Evolutionary conservation across 2,797 vertebrate genomes (phyloP), one percentile per base, ranked within the genome.

Genomic region (Amniataba percoides): DNA sequence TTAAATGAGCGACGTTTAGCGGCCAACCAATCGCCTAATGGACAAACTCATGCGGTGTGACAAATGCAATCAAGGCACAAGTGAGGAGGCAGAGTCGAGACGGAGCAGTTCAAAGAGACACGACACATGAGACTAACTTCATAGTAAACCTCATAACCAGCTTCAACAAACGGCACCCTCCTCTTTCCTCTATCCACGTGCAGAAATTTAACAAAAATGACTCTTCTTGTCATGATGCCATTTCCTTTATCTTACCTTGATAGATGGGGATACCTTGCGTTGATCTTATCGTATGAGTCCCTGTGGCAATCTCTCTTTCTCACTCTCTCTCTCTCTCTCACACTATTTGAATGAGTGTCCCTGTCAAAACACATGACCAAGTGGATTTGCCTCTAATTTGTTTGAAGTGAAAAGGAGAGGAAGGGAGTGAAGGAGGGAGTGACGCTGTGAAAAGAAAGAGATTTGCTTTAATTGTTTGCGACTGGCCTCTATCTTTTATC

Each of bases 341-440:
- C 74, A 69, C 81, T 89, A 92, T 95, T 95, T 95, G 94, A 92
- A 91, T 92, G 88, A 81, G 77, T 81, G 81, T 87, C 82, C 87
- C 91, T 92, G 85, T 87, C 85, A 85, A 90, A 94, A 91, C 93
- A 93, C 89, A 92, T 92, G 93, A 94, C 93, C 89, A 16, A 87
- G 82, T 82, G 81, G 77, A 93, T 96, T 96, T 96, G 95, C 94
- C 76, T 96, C 90, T 94, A 88, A 96, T 96, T 96, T 96, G 95
- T 93, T 92, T 96, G 87, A 92, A 88, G 88, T 88, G 86, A 92
- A 87, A 88, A 84, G 87, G 78, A 82, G 81, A 86, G 88, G 81
- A 88, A 71, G 85, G 78, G 82, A 90, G 68, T 39, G 80, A 85
- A 86, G 62, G 82, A 89, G 84, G 85, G 85, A 89, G 88, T 78